A percentile compares a stretch with the other conserved stretches of the same genome.
phyloP scores from a whole-genome alignment of 2,888 invertebrate species.

The Hirtodrosophila duncani region DNA sequence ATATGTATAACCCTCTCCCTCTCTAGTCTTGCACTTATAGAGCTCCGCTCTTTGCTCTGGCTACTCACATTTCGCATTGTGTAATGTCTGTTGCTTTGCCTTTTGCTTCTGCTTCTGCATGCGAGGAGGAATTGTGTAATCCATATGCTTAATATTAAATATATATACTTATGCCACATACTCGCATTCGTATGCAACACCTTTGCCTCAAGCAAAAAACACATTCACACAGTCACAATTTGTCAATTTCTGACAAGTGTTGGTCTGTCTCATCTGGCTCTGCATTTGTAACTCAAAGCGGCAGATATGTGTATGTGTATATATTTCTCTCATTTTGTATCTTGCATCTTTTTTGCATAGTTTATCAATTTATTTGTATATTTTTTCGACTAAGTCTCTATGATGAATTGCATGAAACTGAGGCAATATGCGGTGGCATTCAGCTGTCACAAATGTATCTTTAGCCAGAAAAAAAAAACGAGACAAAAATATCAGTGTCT shows the following conservation, averaged over 20 bases:
- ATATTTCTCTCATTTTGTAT: no score
- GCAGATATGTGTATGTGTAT: not conserved
- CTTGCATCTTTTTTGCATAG: slow-evolving; percentile 49
- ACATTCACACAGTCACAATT: slow-evolving; percentile 29
- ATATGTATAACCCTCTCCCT: slow-evolving; percentile 12
- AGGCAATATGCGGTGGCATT: slow-evolving; percentile 7
- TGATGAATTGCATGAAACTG: slow-evolving; percentile 43
- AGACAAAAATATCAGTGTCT: no score
- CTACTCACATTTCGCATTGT: slow-evolving; percentile 55
- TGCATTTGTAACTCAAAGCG: no score
- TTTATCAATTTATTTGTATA: slow-evolving; percentile 44
- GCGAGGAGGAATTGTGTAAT: slow-evolving; percentile 49
- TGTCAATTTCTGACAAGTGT: slow-evolving; percentile 37
- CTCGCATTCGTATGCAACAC: no score
- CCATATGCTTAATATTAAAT: slow-evolving; percentile 43
- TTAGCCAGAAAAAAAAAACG: not conserved
- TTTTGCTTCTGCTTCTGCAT: slow-evolving; percentile 1
- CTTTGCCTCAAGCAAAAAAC: slow-evolving; percentile 14
- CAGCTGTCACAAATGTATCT: slow-evolving; percentile 22
- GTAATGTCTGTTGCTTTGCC: slow-evolving; percentile 37
- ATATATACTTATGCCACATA: no score
- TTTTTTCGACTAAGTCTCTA: slow-evolving; percentile 34
- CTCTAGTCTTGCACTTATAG: slow-evolving; percentile 41
- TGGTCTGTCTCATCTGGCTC: no score
- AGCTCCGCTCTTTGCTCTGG: slow-evolving; percentile 33